Base-by-base conservation (phyloP, 2,797 vertebrate genomes). In the Sebastiscus albofasciatus region DNA sequence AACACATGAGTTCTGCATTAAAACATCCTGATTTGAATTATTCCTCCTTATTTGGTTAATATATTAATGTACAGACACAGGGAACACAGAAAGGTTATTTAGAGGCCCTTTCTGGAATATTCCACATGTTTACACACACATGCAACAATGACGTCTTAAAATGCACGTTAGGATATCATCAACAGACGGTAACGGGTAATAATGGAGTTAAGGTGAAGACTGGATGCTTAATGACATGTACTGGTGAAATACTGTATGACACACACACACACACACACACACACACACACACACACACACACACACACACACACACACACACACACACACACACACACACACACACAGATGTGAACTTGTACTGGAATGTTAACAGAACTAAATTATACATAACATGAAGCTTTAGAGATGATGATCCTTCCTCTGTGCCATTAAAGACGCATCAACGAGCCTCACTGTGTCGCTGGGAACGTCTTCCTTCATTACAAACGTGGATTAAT, bases 341-440 rank as follows among this genome's bases (percentile, higher is more conserved):
- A 80, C 64, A 73, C 4, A 61, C 22, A 1, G n/a, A 73, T n/a
- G 31, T 54, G 42, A 59, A 77, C 6, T 39, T n/a, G 22, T 3
- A 46, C 26, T 71, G 72, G 69, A 88, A 89, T 81, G 81, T 85
- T 42, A 49, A 76, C 36, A 56, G 6, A 36, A 79, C 8, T 61
- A 26, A 42, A 65, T 14, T 49, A 49, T 49, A 49, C 18, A 49
- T 7, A 49, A 18, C 18, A 13, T 7, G 42, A 18, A 49, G 42
- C 42, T 49, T 49, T 18, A 20, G 42, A 18, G 16, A 49, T 18
- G 14, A 42, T 16, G 14, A 2, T 39, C 4, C 49, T n/a, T 54
- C 49, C 49, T 54, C 8, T 54, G 49, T 20, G 49, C 49, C 49
- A 18, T 49, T 49, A 49, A 49, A 39, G 8, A 49, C 14, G 8